Conservation (phyloP, 2,113 vertebrate genomes). For the Suncus etruscus region DNA sequence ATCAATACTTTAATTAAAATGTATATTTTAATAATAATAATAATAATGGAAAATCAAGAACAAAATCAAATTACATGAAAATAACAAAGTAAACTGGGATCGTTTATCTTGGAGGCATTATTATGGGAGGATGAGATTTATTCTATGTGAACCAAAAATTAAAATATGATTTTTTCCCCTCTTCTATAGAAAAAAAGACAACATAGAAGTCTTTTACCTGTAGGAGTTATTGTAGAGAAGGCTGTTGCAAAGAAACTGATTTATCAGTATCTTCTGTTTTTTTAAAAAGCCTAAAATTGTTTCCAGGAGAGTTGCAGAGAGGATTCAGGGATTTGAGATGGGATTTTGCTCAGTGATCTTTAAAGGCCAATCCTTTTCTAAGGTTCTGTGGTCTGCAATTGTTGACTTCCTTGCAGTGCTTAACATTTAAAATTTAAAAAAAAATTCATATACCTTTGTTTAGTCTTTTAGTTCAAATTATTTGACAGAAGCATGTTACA, state of each 20-base stretch:
- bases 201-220: not conserved
- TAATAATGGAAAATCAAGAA: not conserved
- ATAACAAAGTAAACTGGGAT: not conserved
- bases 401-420: conserved; percentile 56
- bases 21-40: conserved; percentile 16
- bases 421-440: conserved; percentile 69
- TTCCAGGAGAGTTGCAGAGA: conserved; percentile 47
- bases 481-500: conserved; percentile 45
- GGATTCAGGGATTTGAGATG: conserved; percentile 50
- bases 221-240: not conserved
- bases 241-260: not conserved
- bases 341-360: conserved; percentile 64
- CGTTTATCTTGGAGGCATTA: not conserved
- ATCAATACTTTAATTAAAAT: conserved; percentile 7
- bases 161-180: not conserved
- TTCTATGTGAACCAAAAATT: not conserved
- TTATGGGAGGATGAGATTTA: not conserved
- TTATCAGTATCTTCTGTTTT: not conserved
- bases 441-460: not conserved
- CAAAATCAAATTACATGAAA: conserved; percentile 42
- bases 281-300: conserved; percentile 34
- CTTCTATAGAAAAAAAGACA: not conserved
- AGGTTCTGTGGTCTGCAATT: conserved; percentile 37
- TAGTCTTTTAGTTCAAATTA: conserved; percentile 59
- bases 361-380: conserved; percentile 64